Percentiles rank a stretch among this genome's conserved stretches.
Evolutionary conservation across 2,113 vertebrate genomes (phyloP).

Genomic region (Boleophthalmus pectinirostris): DNA sequence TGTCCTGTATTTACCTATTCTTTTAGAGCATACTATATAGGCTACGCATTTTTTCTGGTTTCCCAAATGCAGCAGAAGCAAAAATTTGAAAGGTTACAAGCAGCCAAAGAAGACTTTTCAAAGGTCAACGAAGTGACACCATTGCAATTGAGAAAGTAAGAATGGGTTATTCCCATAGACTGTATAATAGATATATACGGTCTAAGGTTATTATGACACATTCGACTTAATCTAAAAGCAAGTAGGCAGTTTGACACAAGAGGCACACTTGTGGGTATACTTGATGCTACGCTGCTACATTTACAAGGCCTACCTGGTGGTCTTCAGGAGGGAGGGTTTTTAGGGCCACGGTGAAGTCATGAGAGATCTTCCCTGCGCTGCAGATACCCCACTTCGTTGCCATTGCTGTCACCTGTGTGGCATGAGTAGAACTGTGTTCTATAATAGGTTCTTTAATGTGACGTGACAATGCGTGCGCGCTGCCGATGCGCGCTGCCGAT

Average conservation of each 20-base stretch:
- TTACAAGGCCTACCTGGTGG: slow-evolving; percentile 86
- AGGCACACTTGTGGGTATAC: too few relatives aligned
- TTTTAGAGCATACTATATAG: neutral
- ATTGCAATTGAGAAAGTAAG: neutral
- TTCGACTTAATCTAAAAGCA: too few relatives aligned
- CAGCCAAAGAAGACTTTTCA: neutral
- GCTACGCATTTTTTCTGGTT: neutral
- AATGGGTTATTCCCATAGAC: neutral
- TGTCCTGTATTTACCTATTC: too few relatives aligned
- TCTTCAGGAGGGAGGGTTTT: slow-evolving; percentile 77
- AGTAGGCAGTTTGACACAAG: too few relatives aligned
- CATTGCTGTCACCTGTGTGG: slow-evolving; percentile 65
- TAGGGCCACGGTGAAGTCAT: slow-evolving; percentile 81
- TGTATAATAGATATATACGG: too few relatives aligned
- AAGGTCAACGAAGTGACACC: too few relatives aligned
- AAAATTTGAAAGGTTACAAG: neutral
- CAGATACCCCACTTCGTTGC: slow-evolving; percentile 84
- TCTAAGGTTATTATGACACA: too few relatives aligned
- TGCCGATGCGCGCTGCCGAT: too few relatives aligned
- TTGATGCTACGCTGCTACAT: too few relatives aligned
- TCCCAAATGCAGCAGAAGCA: neutral
- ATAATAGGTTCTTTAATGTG: neutral
- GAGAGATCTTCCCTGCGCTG: slow-evolving; percentile 80
- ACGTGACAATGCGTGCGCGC: neutral
- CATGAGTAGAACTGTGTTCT: neutral